These are phyloP conservation scores for Notoglanidium macrostoma DNA, from an alignment of 2,797 vertebrate species.

Conservation along the genomic window DNA sequence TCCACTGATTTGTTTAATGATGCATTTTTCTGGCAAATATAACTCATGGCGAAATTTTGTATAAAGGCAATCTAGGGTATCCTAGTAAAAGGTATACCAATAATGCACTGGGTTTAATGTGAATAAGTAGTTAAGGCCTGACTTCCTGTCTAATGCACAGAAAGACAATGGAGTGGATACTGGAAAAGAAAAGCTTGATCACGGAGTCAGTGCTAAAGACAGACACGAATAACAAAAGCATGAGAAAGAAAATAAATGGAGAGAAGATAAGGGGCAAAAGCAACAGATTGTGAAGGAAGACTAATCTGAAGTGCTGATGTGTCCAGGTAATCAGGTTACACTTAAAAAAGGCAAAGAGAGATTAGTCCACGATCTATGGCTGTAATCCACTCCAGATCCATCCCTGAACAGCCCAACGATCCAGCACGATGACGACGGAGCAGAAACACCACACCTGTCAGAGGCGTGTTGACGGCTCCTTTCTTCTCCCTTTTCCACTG, in stretches of 20 bases:
- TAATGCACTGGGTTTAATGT: not conserved
- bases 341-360: conserved; percentile 42
- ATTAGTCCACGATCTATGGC: conserved; percentile 46
- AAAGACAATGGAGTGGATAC: not conserved
- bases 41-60: not conserved
- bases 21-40: not conserved
- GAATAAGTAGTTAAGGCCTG: not conserved
- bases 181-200: not conserved
- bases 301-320: conserved; percentile 24
- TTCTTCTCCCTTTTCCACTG: conserved; percentile 50
- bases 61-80: not conserved
- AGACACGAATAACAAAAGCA: conserved; percentile 12
- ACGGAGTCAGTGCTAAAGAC: not conserved
- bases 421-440: conserved; percentile 61
- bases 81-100: not conserved
- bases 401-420: conserved; percentile 33
- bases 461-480: conserved; percentile 49
- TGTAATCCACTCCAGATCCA: conserved; percentile 48
- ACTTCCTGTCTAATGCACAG: not conserved
- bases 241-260: conserved; percentile 25
- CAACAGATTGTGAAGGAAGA: conserved; percentile 28
- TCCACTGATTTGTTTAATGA: not conserved
- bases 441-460: conserved; percentile 56
- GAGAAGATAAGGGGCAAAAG: not conserved
- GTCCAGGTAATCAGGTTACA: conserved; percentile 40